Evolutionary conservation across 2,113 vertebrate genomes (phyloP).

Genomic region (Myrmophylax atrothorax): DNA sequence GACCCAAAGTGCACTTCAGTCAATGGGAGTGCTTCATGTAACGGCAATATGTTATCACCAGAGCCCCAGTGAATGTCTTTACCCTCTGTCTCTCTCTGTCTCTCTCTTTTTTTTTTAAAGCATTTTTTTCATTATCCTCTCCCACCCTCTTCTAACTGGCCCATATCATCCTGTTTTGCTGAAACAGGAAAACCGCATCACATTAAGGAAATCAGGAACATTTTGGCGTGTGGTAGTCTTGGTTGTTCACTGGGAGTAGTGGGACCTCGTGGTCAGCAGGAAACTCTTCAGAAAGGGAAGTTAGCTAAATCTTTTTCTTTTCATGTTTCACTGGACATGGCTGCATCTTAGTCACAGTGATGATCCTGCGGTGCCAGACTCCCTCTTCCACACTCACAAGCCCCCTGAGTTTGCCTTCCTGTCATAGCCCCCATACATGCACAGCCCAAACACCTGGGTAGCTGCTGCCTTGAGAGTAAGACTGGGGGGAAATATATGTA

Average conservation of each 20-base stretch:
- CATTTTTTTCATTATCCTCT: not conserved
- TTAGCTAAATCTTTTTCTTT: not conserved
- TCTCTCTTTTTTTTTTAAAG: not conserved
- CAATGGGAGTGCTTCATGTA: not conserved
- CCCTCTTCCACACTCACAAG: not conserved
- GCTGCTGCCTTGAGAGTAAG: not conserved
- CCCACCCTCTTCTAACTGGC: not conserved
- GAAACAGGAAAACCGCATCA: not conserved
- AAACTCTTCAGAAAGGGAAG: not conserved
- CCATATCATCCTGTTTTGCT: not conserved
- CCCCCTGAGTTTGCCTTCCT: not conserved
- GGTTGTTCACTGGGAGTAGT: not conserved
- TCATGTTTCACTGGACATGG: not conserved
- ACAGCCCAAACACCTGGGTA: not conserved
- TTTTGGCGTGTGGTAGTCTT: not conserved
- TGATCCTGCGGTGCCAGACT: rapidly evolving
- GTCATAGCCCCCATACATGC: not conserved
- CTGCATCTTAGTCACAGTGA: not conserved
- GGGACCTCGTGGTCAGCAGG: rapidly evolving
- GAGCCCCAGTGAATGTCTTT: not conserved
- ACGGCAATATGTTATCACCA: rapidly evolving
- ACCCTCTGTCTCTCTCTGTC: rapidly evolving
- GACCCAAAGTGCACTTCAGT: not conserved
- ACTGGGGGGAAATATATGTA: not conserved
- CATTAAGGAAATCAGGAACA: not conserved